phyloP scores from a whole-genome alignment of 2,888 invertebrate species.

The Clusia tigrina region DNA sequence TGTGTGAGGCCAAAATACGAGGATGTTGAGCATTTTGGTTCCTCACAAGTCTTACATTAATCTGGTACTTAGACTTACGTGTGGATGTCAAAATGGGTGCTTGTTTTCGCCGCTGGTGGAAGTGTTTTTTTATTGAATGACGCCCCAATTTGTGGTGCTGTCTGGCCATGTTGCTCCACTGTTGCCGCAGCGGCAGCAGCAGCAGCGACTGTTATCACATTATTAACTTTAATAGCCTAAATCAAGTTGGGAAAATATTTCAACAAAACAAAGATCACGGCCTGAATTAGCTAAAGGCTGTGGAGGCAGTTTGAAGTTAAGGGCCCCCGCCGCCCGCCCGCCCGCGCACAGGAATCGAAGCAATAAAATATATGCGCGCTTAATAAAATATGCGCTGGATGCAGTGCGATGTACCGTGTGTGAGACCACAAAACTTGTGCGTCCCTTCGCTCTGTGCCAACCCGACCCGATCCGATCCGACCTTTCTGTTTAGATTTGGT shows the following conservation, averaged over 20 bases:
- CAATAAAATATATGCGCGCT: not conserved
- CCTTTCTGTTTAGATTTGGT: too few species aligned
- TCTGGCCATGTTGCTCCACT: not conserved
- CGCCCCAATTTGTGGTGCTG: not conserved
- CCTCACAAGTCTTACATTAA: too few species aligned
- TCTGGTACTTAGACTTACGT: too few species aligned
- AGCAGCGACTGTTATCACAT: slow-evolving; percentile 22
- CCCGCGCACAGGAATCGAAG: too few species aligned
- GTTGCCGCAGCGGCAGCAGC: slow-evolving; percentile 5
- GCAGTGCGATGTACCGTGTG: not conserved
- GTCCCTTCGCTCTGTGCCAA: too few species aligned
- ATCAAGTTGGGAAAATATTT: slow-evolving; percentile 20
- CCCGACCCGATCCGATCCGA: too few species aligned
- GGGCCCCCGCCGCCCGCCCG: not conserved
- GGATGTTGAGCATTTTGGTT: too few species aligned
- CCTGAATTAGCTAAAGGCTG: slow-evolving; percentile 19
- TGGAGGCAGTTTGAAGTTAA: slow-evolving; percentile 13
- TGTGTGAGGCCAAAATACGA: too few species aligned
- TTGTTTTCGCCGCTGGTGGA: too few species aligned
- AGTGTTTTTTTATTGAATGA: too few species aligned
- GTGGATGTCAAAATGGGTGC: too few species aligned
- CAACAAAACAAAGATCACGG: slow-evolving; percentile 7
- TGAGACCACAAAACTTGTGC: slow-evolving; percentile 4
- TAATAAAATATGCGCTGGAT: not conserved
- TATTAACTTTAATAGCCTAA: slow-evolving; percentile 25